Evolutionary conservation across 35 echinoderm and acorn worm species (phyloP).

Genomic region (Holothuria glaberrima): DNA sequence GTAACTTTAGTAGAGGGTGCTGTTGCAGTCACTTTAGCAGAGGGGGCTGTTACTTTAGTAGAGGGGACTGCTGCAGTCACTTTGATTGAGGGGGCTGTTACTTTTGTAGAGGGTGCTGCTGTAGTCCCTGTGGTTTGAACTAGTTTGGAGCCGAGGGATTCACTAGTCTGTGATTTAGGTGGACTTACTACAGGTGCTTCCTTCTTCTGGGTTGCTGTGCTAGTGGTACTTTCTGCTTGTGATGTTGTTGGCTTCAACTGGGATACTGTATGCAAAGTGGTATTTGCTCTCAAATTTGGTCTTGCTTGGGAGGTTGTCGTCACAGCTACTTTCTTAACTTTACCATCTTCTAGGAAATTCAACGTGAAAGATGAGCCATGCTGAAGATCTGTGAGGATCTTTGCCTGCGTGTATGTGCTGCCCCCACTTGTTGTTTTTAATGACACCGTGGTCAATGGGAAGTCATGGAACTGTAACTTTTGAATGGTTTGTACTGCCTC

Average conservation of each 20-base stretch:
- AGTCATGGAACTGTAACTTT: conserved; percentile 98
- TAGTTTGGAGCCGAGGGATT: neutral
- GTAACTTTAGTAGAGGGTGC: neutral
- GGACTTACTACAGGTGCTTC: neutral
- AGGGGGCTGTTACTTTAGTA: neutral
- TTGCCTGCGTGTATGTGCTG: conserved; percentile 78
- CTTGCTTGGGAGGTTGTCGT: neutral
- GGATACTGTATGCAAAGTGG: conserved; percentile 15
- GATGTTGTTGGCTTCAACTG: neutral
- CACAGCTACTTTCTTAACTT: neutral
- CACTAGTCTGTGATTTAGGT: no score
- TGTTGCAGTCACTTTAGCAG: neutral
- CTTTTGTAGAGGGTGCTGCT: neutral
- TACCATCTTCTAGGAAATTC: conserved; percentile 27
- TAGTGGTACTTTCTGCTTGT: neutral
- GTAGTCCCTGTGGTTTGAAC: neutral
- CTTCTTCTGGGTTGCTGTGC: neutral
- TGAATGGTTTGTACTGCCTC: conserved; percentile 93
- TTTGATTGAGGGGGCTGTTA: neutral
- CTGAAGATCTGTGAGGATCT: conserved; percentile 92
- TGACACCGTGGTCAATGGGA: conserved; percentile 95
- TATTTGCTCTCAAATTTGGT: conserved; percentile 25
- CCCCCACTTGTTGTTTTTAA: conserved; percentile 45
- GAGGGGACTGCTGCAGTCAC: neutral
- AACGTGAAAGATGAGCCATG: conserved; percentile 56